Evolutionary conservation across 1,140 invertebrate species (phyloP).

Genomic region (Heliconius hermathena): DNA sequence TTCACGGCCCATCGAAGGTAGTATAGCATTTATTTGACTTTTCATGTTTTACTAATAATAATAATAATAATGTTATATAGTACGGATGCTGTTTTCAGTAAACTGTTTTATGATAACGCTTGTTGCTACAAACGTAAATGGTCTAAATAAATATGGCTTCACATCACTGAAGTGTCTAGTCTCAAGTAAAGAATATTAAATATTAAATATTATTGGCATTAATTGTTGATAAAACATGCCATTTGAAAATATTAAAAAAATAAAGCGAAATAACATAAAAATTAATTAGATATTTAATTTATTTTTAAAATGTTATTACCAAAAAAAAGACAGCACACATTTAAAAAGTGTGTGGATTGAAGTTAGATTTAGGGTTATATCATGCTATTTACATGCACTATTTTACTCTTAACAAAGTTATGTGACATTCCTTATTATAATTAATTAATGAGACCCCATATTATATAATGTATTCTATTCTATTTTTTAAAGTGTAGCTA

Average conservation of each 20-base stretch:
- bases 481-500: constrained; percentile 5
- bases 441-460: constrained; percentile 16
- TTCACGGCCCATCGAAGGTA: constrained; percentile 74
- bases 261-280: constrained; percentile 14
- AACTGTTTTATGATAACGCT: constrained; percentile 25
- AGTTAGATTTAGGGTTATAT: constrained; percentile 56
- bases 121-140: constrained; percentile 21
- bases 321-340: constrained; percentile 66
- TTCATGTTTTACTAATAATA: constrained; percentile 38
- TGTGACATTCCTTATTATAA: constrained; percentile 57
- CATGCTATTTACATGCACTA: constrained; percentile 51
- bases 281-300: constrained; percentile 20
- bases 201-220: neutral
- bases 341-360: constrained; percentile 61
- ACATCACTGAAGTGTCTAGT: constrained; percentile 7
- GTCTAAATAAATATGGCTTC: constrained; percentile 26
- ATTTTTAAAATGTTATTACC: constrained; percentile 44
- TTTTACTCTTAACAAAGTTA: constrained; percentile 39
- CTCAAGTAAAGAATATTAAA: neutral
- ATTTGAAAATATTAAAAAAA: neutral
- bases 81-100: constrained; percentile 29
- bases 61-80: constrained; percentile 23
- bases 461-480: constrained; percentile 20
- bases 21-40: constrained; percentile 83
- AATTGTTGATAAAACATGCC: neutral